Base-by-base conservation (phyloP, 2,888 invertebrate species). In the Aphodius granarius region DNA sequence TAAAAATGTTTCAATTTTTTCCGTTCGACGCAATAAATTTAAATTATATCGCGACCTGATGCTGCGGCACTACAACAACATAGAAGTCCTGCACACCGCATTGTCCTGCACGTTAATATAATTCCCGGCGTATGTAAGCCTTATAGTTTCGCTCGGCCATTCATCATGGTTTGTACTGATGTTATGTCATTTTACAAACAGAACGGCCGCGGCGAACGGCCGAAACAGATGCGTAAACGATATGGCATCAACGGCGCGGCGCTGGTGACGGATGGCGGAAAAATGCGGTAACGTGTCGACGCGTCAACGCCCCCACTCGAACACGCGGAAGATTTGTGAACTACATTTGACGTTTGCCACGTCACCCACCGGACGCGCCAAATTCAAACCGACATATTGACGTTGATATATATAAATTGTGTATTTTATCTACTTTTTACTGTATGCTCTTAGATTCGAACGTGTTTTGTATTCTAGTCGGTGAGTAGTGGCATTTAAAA, bases 161-260 rank as follows among this genome's bases (percentile, higher is more conserved):
- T 72, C 73, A 76, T 76, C 76, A 76, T 70, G 71, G 73, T 73
- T 71, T 72, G 65, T 70, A 71, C 73, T 66, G 73, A 76, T 74
- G 76, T 76, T 76, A 72, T 76, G 76, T 74, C 76, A 76, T 76
- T 76, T 76, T 76, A 76, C 76, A 76, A 76, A 76, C 73, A 76
- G 73, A 71, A 73, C 73, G 71, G 76, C 65, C 73, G 65, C 6
- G 21, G 68, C 21, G 13, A 65, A 3, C 20, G 68, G 20, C 19
- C n/a, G 68, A 20, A 22, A 68, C 68, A 68, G 68, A 68, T 68
- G 68, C 68, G 21, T 22, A 22, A 68, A 19, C 68, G 68, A 68
- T 68, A 68, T 16, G 9, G 13, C 43, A 13, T 6, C 43, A 43
- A 9, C 43, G 13, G 43, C 43, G 13, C 20, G n/a, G 68, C 20